These are phyloP conservation scores for Epinotia brunnichana DNA, from an alignment of 2,888 invertebrate species.

Conservation along the genomic window DNA sequence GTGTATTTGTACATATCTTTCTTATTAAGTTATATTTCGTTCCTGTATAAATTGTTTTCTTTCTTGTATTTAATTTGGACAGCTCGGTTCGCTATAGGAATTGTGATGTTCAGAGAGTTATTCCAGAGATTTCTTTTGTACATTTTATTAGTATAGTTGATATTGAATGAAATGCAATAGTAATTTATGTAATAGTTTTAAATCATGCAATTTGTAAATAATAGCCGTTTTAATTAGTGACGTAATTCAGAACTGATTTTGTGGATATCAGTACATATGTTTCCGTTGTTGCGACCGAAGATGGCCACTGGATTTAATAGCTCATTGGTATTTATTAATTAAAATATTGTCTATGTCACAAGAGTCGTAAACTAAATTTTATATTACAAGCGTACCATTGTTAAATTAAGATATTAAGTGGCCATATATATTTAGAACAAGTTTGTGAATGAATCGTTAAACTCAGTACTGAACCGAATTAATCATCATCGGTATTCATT, in stretches of 20 bases:
- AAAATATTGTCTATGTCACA: constrained; percentile 38
- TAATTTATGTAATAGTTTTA: constrained; percentile 81
- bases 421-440: constrained; percentile 70
- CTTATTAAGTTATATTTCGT: constrained; percentile 76
- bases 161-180: constrained; percentile 82
- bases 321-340: constrained; percentile 50
- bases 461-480: not conserved
- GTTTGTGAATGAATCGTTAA: constrained; percentile 58
- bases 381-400: constrained; percentile 66
- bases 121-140: constrained; percentile 71
- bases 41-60: constrained; percentile 77
- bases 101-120: constrained; percentile 78
- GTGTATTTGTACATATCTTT: constrained; percentile 81
- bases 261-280: constrained; percentile 54
- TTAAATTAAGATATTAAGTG: constrained; percentile 80
- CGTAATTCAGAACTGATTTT: constrained; percentile 54
- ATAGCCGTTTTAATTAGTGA: constrained; percentile 66
- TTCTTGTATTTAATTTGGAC: constrained; percentile 57
- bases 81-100: constrained; percentile 71
- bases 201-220: constrained; percentile 78
- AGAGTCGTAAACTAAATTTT: constrained; percentile 53
- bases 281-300: constrained; percentile 37
- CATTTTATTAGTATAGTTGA: constrained; percentile 77
- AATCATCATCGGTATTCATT: not conserved
- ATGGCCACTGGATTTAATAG: constrained; percentile 64